Base-by-base conservation (phyloP, 2,113 vertebrate genomes). In the Cettia cetti region DNA sequence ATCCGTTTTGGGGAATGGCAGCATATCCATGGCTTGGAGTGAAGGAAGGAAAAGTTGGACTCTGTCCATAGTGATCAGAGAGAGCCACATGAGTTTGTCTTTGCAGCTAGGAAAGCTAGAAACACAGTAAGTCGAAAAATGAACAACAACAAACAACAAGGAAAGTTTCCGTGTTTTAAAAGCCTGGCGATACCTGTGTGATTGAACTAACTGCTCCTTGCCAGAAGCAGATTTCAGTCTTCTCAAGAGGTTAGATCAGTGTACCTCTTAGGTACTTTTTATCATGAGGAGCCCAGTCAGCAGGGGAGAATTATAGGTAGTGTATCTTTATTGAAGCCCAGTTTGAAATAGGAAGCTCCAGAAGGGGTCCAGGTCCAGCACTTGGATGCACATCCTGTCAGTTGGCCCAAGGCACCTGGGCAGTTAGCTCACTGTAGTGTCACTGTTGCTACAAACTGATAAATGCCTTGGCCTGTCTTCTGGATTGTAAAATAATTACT, bases 371-470 rank as follows among this genome's bases (percentile, higher is more conserved):
- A 16, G 39, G 64, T 53, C 39, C 42, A 70, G 4, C 35, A 39
- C 16, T 8, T 33, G 45, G 10, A 7, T 85, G 40, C 66, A n/a
- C 54, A 56, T 75, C 56, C 53, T 63, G 21, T 59, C 61, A 69
- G 3, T 11, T 70, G 33, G 49, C 40, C 39, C 59, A 47, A 47
- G 63, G 50, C 37, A 69, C 30, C 19, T 47, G 35, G 31, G 12
- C 1, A 0, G 17, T 53, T 28, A 84, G 26, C 56, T 93, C 0
- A 0, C 37, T 85, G 28, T 35, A 12, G 31, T 76, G 79, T 82
- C 54, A 12, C 23, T 89, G 15, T 70, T 93, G 31, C 22, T 64
- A 3, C 22, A 66, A 39, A 74, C 21, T 61, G 16, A 40, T 35
- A 45, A 47, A 45, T 69, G 19, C 40, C 39, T 61, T 85, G 21